These are phyloP conservation scores for Pedetes capensis DNA, from an alignment of 2,113 vertebrate genomes.

Conservation along the genomic window DNA sequence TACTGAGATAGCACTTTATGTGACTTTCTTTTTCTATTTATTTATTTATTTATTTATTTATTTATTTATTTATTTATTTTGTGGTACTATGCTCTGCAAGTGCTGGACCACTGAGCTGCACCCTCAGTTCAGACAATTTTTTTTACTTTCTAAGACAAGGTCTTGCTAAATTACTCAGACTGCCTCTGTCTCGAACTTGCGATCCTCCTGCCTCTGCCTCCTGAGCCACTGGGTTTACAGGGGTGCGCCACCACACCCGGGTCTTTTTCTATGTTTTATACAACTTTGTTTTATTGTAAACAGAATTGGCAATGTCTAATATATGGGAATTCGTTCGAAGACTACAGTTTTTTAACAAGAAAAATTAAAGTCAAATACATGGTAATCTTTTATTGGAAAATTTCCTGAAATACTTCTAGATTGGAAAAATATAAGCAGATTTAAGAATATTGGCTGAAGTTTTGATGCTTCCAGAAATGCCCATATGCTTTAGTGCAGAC, in stretches of 20 bases:
- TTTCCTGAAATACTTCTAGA: not conserved
- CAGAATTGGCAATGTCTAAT: not conserved
- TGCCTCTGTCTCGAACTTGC: no score
- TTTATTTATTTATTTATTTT: no score
- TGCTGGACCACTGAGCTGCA: no score
- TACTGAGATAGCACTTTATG: slow-evolving; percentile 22
- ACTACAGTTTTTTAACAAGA: not conserved
- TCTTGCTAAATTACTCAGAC: no score
- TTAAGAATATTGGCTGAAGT: not conserved
- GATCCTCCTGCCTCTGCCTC: no score
- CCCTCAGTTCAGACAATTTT: no score
- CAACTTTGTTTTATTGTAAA: not conserved
- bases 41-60: no score
- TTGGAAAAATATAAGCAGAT: not conserved
- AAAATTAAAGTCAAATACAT: not conserved
- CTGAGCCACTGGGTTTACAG: no score
- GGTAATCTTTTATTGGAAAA: not conserved
- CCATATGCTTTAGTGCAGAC: not conserved
- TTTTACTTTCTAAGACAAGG: no score
- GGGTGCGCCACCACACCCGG: no score
- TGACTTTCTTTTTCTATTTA: not conserved
- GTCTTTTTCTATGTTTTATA: not conserved
- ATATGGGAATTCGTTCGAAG: not conserved
- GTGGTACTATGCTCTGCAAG: no score
- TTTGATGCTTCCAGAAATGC: not conserved